Base-by-base conservation (phyloP, 2,888 invertebrate genomes). In the Drosophila falleni region DNA sequence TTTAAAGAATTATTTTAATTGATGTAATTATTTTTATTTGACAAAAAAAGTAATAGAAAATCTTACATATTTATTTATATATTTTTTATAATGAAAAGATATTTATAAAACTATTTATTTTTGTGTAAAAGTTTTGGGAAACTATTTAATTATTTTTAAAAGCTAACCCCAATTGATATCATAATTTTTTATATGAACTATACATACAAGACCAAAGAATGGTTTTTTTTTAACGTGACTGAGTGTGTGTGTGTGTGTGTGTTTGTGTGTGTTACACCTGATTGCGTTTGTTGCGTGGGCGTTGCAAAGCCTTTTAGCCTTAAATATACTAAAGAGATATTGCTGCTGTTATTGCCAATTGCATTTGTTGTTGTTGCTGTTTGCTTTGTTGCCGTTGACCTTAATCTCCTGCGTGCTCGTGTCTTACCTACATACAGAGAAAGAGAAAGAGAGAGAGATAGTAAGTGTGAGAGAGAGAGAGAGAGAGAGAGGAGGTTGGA, bases 371-470 rank as follows among this genome's bases (percentile, higher is more conserved):
- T 35, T 55, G 29, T 31, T 10, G 35, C 35, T 35, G 51, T 54
- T 54, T 55, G 37, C 54, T 33, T 64, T 60, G 50, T 41, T 61
- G 71, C 39, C 31, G 74, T 63, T 78, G 78, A 70, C 77, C 74
- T 74, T 78, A 78, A 78, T 78, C 56, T 64, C 31, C 19, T 9
- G 23, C 9, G 23, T 62, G 37, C 44, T 41, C 8, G 23, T 62
- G 50, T 44, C 39, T 58, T 58, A 46, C 67, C 54, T 58, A 51
- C 31, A 51, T 8, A 44, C 58, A 50, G 44, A 29, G 54, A 19
- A 10, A 29, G 15, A 29, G 29, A 29, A 1, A 44, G 35, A 42
- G 35, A 31, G 1, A 19, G 33, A 33, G 53, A 35, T 3, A 35
- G 35, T n/a, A 10, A 23, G 37, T 10, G 42, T 11, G 53, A 11